Evolutionary conservation across 35 echinoderm and acorn worm genomes (phyloP).

Genomic region (Acanthaster planci): DNA sequence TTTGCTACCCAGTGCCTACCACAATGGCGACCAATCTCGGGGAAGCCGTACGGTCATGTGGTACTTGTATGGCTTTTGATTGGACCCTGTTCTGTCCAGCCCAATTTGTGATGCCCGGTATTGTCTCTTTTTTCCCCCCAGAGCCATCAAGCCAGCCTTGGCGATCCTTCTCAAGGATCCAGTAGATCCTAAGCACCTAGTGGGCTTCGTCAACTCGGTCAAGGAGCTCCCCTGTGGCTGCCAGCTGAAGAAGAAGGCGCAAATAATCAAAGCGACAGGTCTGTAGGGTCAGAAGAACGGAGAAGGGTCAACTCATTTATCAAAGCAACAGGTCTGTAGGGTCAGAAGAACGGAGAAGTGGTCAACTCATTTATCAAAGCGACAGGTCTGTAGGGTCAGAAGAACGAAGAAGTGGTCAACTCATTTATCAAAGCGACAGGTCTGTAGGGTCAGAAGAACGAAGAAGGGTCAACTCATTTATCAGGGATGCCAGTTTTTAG

Average conservation of each 20-base stretch:
- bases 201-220: conserved; percentile 68
- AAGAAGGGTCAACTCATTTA: too few relatives aligned
- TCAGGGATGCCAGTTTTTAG: background rate
- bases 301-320: background rate
- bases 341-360: background rate
- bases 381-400: too few relatives aligned
- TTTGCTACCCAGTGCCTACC: too few relatives aligned
- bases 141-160: conserved; percentile 47
- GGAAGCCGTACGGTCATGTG: too few relatives aligned
- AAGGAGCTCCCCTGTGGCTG: conserved; percentile 90
- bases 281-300: background rate
- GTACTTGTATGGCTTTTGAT: too few relatives aligned
- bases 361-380: background rate
- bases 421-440: background rate
- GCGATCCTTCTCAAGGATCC: background rate
- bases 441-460: background rate
- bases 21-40: too few relatives aligned
- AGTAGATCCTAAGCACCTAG: background rate
- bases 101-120: too few relatives aligned
- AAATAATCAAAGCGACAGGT: conserved; percentile 25
- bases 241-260: conserved; percentile 38
- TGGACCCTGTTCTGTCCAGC: too few relatives aligned
- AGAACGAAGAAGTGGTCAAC: background rate
- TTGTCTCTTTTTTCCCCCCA: too few relatives aligned
- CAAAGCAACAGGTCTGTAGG: too few relatives aligned